phyloP scores from a whole-genome alignment of 2,888 invertebrate species.

The Leuctra nigra region DNA sequence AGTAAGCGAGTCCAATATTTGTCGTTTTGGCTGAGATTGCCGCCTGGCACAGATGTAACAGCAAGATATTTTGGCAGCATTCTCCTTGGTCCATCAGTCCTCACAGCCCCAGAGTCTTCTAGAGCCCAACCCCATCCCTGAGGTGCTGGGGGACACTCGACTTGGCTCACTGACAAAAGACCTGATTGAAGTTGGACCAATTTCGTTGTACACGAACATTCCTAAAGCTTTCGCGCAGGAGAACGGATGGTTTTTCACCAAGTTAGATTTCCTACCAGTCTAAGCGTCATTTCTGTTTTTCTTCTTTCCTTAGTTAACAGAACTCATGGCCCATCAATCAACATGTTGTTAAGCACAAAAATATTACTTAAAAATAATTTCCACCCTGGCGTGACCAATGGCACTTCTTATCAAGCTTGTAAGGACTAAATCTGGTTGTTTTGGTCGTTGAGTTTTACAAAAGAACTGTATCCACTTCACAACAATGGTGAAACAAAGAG shows the following conservation, averaged over 20 bases:
- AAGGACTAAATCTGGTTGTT: too few species aligned
- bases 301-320: not conserved
- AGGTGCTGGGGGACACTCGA: not conserved
- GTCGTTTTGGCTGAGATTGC: conserved; percentile 15
- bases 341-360: too few species aligned
- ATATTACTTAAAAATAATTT: too few species aligned
- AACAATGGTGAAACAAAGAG: too few species aligned
- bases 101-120: not conserved
- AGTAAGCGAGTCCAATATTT: conserved; percentile 15
- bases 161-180: conserved; percentile 24
- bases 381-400: too few species aligned
- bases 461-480: too few species aligned
- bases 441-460: too few species aligned
- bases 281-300: too few species aligned
- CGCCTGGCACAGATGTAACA: conserved; percentile 17
- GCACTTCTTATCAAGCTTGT: too few species aligned
- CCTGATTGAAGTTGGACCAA: conserved; percentile 22
- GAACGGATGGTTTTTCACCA: not conserved
- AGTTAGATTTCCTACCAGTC: conserved; percentile 1
- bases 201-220: conserved; percentile 15
- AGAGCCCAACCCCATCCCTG: too few species aligned
- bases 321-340: not conserved
- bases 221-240: conserved; percentile 5
- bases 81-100: conserved; percentile 22
- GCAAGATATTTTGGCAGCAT: conserved; percentile 22